Conservation (phyloP, 2,888 invertebrate species). For the Rhogogaster chlorosoma region DNA sequence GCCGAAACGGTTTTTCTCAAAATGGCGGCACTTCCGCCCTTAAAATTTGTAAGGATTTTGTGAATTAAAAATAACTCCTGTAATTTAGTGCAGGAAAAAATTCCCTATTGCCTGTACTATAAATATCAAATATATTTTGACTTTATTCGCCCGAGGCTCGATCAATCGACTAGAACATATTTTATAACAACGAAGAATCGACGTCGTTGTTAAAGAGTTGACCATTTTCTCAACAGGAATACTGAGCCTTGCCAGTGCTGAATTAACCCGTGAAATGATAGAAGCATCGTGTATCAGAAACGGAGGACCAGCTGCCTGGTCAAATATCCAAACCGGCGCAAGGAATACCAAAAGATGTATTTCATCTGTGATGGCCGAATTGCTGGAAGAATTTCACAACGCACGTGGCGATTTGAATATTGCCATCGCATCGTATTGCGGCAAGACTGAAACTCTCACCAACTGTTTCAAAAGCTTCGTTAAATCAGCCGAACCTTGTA, state of each 20-base stretch:
- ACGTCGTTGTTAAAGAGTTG: neutral
- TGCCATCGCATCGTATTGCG: neutral
- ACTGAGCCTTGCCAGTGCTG: neutral
- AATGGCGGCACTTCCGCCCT: too few species aligned
- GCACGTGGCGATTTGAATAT: neutral
- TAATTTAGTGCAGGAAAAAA: too few species aligned
- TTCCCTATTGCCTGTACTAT: too few species aligned
- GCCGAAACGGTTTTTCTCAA: too few species aligned
- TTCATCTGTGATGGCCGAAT: neutral
- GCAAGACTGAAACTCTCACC: neutral
- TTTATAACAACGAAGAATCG: neutral
- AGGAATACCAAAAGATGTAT: neutral
- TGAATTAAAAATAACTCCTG: too few species aligned
- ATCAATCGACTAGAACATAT: neutral
- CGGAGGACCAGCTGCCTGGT: neutral
- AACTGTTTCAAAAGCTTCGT: neutral
- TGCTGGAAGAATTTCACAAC: neutral
- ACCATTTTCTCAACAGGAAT: neutral
- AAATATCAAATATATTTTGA: too few species aligned
- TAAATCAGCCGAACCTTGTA: neutral
- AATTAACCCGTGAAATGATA: neutral
- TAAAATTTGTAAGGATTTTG: too few species aligned
- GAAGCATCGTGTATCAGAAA: neutral
- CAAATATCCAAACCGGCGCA: too few species aligned
- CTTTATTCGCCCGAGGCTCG: neutral